Conservation (phyloP, 1,140 invertebrate genomes). For the Meloidogyne exigua region DNA sequence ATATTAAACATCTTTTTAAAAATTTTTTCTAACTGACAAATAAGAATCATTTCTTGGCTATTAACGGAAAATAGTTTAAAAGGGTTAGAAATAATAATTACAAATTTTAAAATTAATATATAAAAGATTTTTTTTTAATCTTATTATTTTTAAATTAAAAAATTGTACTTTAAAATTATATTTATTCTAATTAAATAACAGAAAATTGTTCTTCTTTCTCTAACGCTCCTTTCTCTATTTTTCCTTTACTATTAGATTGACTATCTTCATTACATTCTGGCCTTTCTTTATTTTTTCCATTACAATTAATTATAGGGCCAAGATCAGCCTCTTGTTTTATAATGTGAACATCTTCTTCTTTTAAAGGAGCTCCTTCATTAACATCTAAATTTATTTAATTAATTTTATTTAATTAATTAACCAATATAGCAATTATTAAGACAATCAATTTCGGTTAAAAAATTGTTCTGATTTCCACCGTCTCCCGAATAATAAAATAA, state of each 20-base stretch:
- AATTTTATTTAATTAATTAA: background rate
- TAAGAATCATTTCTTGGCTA: too few species aligned
- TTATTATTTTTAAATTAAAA: too few species aligned
- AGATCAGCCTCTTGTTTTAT: constrained; percentile 15
- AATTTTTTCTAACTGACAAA: too few species aligned
- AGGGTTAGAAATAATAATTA: too few species aligned
- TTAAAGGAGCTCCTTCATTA: constrained; percentile 19
- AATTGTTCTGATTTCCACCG: constrained; percentile 40
- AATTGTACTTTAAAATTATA: background rate
- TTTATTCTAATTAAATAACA: background rate
- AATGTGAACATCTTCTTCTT: constrained; percentile 28
- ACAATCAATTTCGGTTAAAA: constrained; percentile 37
- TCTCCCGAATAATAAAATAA: constrained; percentile 35
- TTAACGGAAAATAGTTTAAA: too few species aligned
- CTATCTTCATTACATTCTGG: background rate
- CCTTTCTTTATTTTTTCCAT: background rate
- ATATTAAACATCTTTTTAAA: too few species aligned
- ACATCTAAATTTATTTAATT: constrained; percentile 24
- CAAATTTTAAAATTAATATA: too few species aligned
- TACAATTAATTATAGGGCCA: background rate
- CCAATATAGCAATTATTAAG: constrained; percentile 40
- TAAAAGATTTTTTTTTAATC: too few species aligned
- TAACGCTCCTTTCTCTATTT: background rate
- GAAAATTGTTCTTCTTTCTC: background rate
- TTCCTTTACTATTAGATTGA: background rate